Base-by-base conservation (phyloP, 1,140 invertebrate genomes). In the Steinernema feltiae region DNA sequence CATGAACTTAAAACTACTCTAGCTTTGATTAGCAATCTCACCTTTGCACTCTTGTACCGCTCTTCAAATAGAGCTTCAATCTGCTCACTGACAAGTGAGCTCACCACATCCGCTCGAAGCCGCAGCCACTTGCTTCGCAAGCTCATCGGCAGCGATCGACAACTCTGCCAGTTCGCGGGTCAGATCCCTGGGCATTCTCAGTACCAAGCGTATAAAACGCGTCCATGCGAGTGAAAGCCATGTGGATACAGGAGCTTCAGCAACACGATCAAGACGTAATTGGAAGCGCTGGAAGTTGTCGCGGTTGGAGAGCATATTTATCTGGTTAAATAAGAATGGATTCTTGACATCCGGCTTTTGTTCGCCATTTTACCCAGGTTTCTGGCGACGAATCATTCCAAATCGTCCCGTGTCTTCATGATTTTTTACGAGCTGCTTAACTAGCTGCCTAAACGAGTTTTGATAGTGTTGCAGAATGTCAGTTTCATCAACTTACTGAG, bases 181-280 rank as follows among this genome's bases (percentile, higher is more conserved):
- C 15, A 63, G 53, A 12, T 63, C 53, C 7, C 7, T 27, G 12
- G 53, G 32, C 69, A 1, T 74, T 73, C 12, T 74, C 76, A 7
- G 69, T 63, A 24, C 76, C 76, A 12, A 74, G 48, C 2, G 70
- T 32, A 27, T 80, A 69, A 46, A 84, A 84, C 32, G 83, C 83
- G 46, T 84, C 83, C 32, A 84, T 72, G 29, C 76, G 78, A 18
- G 82, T 85, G 18, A 84, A 46, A 24, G 48, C 63, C 15, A 85
- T 32, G 48, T 84, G 84, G 31, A 80, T 78, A 63, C 80, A 82
- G 71, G 0, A 85, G 70, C n/a, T 84, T 74, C 24, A 84, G 76
- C 12, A 84, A 71, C 24, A 84, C 53, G 18, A 81, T 69, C 1
- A 84, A 70, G 63, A 84, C 73, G 46, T 75, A 80, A 15, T 48